Evolutionary conservation across 2,797 vertebrate genomes (phyloP).

Genomic region (Arctocebus calabarensis): DNA sequence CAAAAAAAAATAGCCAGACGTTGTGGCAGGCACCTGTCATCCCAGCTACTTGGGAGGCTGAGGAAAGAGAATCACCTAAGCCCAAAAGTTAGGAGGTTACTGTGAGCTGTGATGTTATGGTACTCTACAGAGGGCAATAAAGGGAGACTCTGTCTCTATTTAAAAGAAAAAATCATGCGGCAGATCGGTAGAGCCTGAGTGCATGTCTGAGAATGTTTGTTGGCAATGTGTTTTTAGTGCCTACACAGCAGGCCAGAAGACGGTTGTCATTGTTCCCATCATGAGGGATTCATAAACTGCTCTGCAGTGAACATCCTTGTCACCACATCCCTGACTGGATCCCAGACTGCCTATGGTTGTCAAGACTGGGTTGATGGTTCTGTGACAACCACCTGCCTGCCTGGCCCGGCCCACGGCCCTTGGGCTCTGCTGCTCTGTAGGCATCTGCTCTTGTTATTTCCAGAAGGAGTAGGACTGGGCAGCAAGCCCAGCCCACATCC

Average conservation of each 20-base stretch:
- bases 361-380: not conserved
- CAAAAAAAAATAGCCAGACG: too few relatives aligned
- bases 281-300: not conserved
- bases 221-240: fast-evolving
- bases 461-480: not conserved
- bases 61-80: too few relatives aligned
- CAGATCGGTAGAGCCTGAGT: not conserved
- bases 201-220: fast-evolving
- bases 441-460: not conserved
- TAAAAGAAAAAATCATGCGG: not conserved
- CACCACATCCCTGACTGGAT: not conserved
- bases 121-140: too few relatives aligned
- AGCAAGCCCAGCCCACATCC: fast-evolving
- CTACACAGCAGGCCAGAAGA: fast-evolving
- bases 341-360: not conserved
- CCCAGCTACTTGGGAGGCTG: too few relatives aligned
- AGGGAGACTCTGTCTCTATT: too few relatives aligned
- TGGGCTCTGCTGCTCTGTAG: not conserved
- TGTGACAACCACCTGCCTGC: not conserved
- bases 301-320: fast-evolving
- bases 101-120: too few relatives aligned
- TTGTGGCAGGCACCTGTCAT: too few relatives aligned
- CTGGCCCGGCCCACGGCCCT: too few relatives aligned
- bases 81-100: too few relatives aligned
- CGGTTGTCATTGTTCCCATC: fast-evolving